Percentiles rank a stretch among this genome's conserved stretches.
Evolutionary conservation across 2,888 invertebrate species (phyloP).

Genomic region (Pegoplata infirma): DNA sequence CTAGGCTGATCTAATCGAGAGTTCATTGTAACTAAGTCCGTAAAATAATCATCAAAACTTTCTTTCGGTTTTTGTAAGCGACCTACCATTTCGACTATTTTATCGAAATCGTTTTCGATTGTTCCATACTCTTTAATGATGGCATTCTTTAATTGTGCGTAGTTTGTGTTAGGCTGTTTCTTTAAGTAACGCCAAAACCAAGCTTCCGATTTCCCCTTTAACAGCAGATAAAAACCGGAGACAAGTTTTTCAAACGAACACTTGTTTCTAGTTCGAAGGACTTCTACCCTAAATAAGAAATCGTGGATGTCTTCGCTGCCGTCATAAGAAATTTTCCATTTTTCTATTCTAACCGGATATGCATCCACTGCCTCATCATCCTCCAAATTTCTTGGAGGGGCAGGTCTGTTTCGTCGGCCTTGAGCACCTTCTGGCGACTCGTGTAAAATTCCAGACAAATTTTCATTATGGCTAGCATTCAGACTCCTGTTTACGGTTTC

Average conservation of each 20-base stretch:
- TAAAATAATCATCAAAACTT: conserved; percentile 11
- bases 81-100: neutral
- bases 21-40: conserved; percentile 11
- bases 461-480: too few relatives aligned
- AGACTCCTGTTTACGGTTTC: too few relatives aligned
- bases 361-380: too few relatives aligned
- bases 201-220: neutral
- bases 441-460: too few relatives aligned
- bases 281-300: conserved; percentile 16
- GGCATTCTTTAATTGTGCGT: neutral
- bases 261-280: neutral
- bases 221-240: neutral
- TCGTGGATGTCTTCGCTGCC: neutral
- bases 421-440: too few relatives aligned
- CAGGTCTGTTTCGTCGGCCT: too few relatives aligned
- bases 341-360: too few relatives aligned
- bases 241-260: neutral
- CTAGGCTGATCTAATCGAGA: neutral
- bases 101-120: conserved; percentile 6
- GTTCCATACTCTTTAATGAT: conserved; percentile 5
- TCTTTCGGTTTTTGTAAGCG: conserved; percentile 9
- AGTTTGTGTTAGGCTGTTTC: neutral
- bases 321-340: neutral
- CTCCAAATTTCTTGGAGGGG: too few relatives aligned
- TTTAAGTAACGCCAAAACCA: neutral